Base-by-base conservation (phyloP, 2,797 vertebrate species). In the Merluccius polli region DNA sequence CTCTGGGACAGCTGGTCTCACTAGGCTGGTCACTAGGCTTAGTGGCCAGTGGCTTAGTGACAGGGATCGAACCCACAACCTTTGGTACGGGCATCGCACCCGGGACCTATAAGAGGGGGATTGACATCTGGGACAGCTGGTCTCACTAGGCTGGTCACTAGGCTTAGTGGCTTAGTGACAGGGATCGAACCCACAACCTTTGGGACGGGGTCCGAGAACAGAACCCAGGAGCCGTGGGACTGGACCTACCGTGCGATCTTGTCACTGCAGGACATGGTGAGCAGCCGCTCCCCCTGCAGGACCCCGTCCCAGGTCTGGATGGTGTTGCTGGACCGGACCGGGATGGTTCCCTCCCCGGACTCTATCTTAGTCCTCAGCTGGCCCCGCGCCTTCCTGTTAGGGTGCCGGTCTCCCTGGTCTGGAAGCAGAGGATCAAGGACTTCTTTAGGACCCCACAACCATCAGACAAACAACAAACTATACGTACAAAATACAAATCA, bases 251-350 rank as follows among this genome's bases (percentile, higher is more conserved):
- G 95, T 0, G 97, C 96, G 29, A 99, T 98, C 93, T 99, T 99
- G 94, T 99, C 97, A 27, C 97, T 98, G 93, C 97, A 99, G 71
- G 97, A 99, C 97, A 99, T 99, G 59, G 97, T 99, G 36, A 99
- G 96, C 30, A 98, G 91, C 77, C 97, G 88, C 86, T 98, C 97
- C 18, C 97, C 97, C 85, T 99, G 97, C 70, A 99, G 80, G 0
- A 99, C 97, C 0, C 97, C 97, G 1, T 98, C 97, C 97, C 97
- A 99, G 0, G 97, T 99, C 92, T 99, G 97, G 87, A 98, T 95
- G 38, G 96, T 97, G 82, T 95, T 96, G 0, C 94, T 96, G n/a
- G 97, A 95, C 78, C 96, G 93, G 70, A 99, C 97, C 0, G 97
- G 97, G 85, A 99, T 98, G 10, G 97, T 99, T 15, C 97, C 97